A percentile compares a stretch with the other conserved stretches of the same genome.
phyloP scores from a whole-genome alignment of 2,797 vertebrate genomes.

The Poecile montanus region DNA sequence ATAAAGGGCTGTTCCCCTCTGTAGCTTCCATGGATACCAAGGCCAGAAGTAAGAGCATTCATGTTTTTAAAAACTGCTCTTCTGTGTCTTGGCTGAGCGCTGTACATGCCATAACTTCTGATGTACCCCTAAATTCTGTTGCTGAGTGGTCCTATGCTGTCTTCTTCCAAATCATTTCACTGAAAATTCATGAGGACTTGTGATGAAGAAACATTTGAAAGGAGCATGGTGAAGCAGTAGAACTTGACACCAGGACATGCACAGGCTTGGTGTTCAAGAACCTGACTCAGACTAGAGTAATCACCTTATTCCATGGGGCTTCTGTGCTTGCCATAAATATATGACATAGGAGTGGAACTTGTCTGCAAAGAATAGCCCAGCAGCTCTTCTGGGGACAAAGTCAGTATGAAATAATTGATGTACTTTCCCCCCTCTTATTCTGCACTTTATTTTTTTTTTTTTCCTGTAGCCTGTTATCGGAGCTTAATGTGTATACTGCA shows the following conservation, averaged over 20 bases:
- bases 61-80: neutral
- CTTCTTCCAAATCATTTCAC: fast-evolving
- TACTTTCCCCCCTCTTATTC: neutral
- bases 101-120: neutral
- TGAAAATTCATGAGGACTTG: fast-evolving
- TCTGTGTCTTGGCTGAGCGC: neutral
- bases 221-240: neutral
- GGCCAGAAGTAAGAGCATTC: neutral
- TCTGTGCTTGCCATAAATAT: neutral
- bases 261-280: neutral
- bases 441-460: neutral
- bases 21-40: neutral
- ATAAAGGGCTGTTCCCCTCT: neutral
- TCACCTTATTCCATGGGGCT: fast-evolving
- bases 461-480: neutral
- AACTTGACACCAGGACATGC: neutral
- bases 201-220: neutral
- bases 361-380: neutral
- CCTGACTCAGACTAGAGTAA: neutral
- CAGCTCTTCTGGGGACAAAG: neutral
- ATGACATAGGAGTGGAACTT: neutral
- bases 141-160: neutral
- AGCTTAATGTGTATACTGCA: fast-evolving
- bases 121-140: fast-evolving
- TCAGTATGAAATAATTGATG: neutral